Conservation (phyloP, 2,888 invertebrate genomes). For the Napeogenes inachia region DNA sequence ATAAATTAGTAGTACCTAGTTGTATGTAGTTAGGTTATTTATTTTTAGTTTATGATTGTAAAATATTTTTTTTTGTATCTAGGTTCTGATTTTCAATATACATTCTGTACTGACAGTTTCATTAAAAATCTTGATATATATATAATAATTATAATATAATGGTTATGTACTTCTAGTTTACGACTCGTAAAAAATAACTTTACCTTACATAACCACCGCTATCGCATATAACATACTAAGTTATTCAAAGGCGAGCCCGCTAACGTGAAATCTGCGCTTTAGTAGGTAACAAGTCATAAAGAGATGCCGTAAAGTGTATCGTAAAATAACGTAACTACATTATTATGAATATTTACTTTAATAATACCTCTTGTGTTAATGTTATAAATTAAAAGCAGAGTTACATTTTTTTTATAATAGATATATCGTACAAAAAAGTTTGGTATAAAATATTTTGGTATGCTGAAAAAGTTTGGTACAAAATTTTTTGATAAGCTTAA, state of each 20-base stretch:
- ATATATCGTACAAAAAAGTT: too few relatives aligned
- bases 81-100: too few relatives aligned
- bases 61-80: too few relatives aligned
- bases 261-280: slow-evolving; percentile 70
- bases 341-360: slow-evolving; percentile 66
- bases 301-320: slow-evolving; percentile 58
- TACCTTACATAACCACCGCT: slow-evolving; percentile 10
- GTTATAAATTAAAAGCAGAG: neutral
- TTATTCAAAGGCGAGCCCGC: slow-evolving; percentile 65
- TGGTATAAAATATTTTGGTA: too few relatives aligned
- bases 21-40: neutral
- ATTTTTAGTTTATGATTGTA: too few relatives aligned
- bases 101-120: too few relatives aligned
- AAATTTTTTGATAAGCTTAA: too few relatives aligned
- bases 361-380: slow-evolving; percentile 15
- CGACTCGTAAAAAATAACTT: slow-evolving; percentile 8
- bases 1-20: too few relatives aligned
- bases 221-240: slow-evolving; percentile 47
- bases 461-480: too few relatives aligned
- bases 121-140: too few relatives aligned
- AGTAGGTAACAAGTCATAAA: slow-evolving; percentile 72
- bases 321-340: slow-evolving; percentile 64
- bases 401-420: too few relatives aligned
- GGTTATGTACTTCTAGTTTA: neutral
- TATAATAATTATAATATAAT: too few relatives aligned